Evolutionary conservation across 2,797 vertebrate species (phyloP), one percentile per base, ranked within the genome.

Genomic region (Notoglanidium macrostoma): DNA sequence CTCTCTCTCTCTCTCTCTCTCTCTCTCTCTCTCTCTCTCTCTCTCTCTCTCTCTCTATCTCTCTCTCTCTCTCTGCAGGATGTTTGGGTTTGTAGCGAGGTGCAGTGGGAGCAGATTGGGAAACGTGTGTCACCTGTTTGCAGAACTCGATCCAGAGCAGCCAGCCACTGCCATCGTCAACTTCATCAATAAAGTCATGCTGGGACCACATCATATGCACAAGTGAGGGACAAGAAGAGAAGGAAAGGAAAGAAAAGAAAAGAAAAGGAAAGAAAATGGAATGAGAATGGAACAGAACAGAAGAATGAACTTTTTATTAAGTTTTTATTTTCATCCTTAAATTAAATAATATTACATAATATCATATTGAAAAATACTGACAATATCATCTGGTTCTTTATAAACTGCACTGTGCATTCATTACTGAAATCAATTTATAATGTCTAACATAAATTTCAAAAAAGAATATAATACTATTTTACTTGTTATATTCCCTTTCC

Each of bases 161-260:
- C 97, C 97, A 4, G 97, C 97, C 2, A 95, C 95, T 0, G 97
- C 97, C 90, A 98, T 98, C 0, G 97, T 98, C 92, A 97, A 97
- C 93, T 99, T 99, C 82, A 97, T 98, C 93, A 98, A 97, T 94
- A 99, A 98, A 95, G 97, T 99, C 91, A 97, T 99, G 94, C 95
- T 99, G 90, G 97, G 97, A 35, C 95, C 95, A 51, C 97, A 97
- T 85, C 93, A 95, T 65, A 93, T 94, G 72, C 94, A 95, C 95
- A 94, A 92, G 93, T 85, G 86, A 87, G 57, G 12, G 67, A 55
- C 0, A 8, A 6, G 80, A 32, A 21, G 44, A 11, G 46, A n/a
- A 49, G 26, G 0, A 32, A 17, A 11, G 23, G 8, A 29, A 26
- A n/a, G 14, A 2, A 8, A 23, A n/a, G 46, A 8, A 49, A 23